phyloP scores from a whole-genome alignment of 2,888 invertebrate genomes.

The Platycnemis pennipes region DNA sequence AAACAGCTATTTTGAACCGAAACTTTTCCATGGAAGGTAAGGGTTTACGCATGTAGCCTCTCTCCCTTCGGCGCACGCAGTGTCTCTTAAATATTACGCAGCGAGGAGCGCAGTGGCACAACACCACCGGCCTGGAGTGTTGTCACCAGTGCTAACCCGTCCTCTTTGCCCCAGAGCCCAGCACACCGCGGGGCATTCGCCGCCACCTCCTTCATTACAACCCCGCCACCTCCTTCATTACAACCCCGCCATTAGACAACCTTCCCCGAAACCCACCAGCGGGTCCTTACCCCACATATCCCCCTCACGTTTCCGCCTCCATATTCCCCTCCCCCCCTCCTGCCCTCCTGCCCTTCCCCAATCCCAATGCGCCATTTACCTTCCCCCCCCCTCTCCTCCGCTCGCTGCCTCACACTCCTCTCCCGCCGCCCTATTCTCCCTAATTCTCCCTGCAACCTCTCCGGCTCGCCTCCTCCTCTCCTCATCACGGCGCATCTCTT shows the following conservation, averaged over 20 bases:
- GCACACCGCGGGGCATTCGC: not conserved
- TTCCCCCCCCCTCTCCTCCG: not conserved
- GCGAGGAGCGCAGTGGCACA: no score
- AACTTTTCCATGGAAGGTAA: not conserved
- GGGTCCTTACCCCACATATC: not conserved
- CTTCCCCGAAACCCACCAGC: not conserved
- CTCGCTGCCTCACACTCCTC: not conserved
- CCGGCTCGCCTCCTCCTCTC: not conserved
- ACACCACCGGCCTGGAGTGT: not conserved
- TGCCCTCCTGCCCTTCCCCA: not conserved
- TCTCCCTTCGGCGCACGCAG: not conserved
- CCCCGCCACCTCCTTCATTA: not conserved
- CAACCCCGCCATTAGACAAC: not conserved
- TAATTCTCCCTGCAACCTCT: not conserved
- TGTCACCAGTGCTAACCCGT: not conserved
- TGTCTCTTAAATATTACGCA: not conserved
- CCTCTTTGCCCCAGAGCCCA: not conserved
- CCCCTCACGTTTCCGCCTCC: not conserved
- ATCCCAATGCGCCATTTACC: not conserved
- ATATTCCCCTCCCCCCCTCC: not conserved
- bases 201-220: not conserved
- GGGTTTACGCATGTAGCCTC: not conserved
- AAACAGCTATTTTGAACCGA: not conserved
- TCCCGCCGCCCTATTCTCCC: not conserved
- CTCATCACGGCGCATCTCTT: not conserved